Evolutionary conservation across 2,888 invertebrate genomes (phyloP), one percentile per base, ranked within the genome.

Genomic region (Nomada goodeniana): DNA sequence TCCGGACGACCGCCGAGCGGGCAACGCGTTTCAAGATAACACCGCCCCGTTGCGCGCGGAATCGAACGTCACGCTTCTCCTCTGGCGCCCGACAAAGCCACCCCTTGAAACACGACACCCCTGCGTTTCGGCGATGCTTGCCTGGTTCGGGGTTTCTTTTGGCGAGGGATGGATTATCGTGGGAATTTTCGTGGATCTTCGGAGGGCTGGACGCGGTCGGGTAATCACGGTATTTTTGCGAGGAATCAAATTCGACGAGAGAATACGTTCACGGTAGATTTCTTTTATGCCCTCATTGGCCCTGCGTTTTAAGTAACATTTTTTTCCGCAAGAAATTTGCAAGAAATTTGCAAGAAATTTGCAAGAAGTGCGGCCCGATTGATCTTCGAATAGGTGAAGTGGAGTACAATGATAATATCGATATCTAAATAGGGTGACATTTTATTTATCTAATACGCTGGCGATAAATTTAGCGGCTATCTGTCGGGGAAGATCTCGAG

Each of bases 11-110:
- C 78, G 59, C 74, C 60, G 36, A 68, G 63, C 77, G 83, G 76
- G 82, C 72, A 77, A 63, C 69, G 74, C 79, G 77, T 67, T 81
- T 74, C 74, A 75, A 86, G 86, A 86, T 87, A 87, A 88, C 75
- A 79, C 75, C 64, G 15, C 5, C 18, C 53, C 11, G 23, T 18
- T 52, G 55, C 60, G 59, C 36, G 69, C 73, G 71, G 75, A 78
- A 85, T 86, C 82, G 82, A 79, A 87, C 82, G 78, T 76, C 79
- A 61, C 64, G 71, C 68, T 76, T 75, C 74, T 68, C 63, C 71
- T 13, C 47, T 3, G 13, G 64, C 59, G 72, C 71, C 69, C 76
- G 84, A 86, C 77, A 80, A 82, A 85, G 61, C 75, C 75, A 76
- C 75, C 87, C 82, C 68, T 68, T 79, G 82, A 82, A 79, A 77